Evolutionary conservation across 1,140 invertebrate species (phyloP), one percentile per base, ranked within the genome.

Genomic region (Anthonomus grandis): DNA sequence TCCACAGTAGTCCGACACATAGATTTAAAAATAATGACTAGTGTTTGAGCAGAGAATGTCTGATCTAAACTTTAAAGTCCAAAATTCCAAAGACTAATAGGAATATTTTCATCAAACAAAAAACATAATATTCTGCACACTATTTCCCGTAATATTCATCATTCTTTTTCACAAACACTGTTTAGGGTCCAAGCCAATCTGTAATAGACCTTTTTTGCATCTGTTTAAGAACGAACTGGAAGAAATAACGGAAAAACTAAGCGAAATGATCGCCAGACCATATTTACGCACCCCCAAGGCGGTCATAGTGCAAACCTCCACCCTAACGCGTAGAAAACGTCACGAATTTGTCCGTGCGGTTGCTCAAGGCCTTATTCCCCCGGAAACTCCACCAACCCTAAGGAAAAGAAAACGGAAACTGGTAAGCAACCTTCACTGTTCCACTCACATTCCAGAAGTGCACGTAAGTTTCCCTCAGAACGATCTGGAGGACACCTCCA

Each of bases 271-370:
- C 12, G 82, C 82, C 31, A 70, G 83, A 10, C 80, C 83, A 1
- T 86, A 86, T 67, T 69, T 87, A 15, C 75, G 82, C 24, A 85
- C 82, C 19, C 83, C 83, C 4, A 77, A 82, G 39, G 69, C 76
- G 42, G 76, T 79, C 34, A 86, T 87, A 52, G 78, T 86, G 24
- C 79, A 84, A 64, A 80, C 81, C 44, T 81, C 83, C 5, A 70
- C 78, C 21, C 67, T 81, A 22, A 76, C 82, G 2, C 76, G 82
- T 47, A 74, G 82, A 44, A 84, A 84, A 69, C 68, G 84, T 19
- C 79, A 83, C 44, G 85, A 87, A 68, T 84, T 87, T 62, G 76
- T 85, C 2, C 73, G 76, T 24, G 83, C 84, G 25, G 81, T 86
- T 17, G 76, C 78, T n/a, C 83, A 83, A 70, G 84, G 84, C 2